Evolutionary conservation across 2,113 vertebrate species (phyloP).

Genomic region (Pyrgilauda ruficollis): DNA sequence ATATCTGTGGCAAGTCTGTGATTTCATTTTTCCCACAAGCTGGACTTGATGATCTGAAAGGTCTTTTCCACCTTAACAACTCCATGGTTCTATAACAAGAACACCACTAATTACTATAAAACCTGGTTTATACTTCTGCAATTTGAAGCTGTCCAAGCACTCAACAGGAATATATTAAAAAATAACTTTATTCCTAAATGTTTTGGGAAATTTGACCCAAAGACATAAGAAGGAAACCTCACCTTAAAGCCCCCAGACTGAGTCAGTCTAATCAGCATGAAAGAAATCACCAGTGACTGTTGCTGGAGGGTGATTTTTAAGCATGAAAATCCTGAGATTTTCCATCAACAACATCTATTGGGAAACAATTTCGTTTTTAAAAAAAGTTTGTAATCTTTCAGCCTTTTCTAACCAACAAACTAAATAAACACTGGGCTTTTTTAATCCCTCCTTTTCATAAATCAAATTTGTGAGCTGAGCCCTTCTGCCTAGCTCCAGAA

Average conservation of each 20-base stretch:
- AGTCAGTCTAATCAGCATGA: neutral
- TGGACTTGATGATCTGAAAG: neutral
- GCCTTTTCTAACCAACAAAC: neutral
- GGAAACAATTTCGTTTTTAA: neutral
- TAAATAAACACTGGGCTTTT: neutral
- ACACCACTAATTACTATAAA: neutral
- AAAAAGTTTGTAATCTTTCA: neutral
- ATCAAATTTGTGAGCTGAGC: neutral
- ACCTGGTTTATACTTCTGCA: neutral
- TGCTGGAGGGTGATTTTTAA: neutral
- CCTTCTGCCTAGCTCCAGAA: neutral
- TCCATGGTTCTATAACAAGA: neutral
- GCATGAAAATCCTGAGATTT: neutral
- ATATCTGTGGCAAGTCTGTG: neutral
- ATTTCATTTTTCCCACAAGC: neutral
- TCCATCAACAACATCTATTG: neutral
- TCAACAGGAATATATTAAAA: neutral
- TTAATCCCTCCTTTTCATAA: neutral
- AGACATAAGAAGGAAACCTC: neutral
- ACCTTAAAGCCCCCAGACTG: neutral
- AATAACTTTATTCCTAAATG: neutral
- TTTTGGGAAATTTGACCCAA: neutral
- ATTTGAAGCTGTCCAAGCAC: neutral
- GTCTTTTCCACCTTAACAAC: neutral
- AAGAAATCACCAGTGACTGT: neutral